Base-by-base conservation (phyloP, 2,888 invertebrate species). In the Acholoe squamosa region DNA sequence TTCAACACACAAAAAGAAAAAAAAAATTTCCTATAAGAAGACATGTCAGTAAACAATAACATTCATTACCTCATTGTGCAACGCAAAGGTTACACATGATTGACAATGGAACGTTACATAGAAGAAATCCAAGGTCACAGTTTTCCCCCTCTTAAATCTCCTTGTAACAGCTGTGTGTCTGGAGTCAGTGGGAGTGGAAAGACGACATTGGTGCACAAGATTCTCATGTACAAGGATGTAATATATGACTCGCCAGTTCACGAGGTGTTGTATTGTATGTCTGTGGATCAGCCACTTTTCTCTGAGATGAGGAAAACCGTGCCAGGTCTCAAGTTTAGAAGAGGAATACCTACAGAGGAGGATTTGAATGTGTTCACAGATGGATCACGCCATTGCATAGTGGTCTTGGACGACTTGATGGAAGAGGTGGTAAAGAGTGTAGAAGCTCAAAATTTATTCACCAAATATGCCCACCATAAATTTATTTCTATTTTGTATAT, bases 141-240 rank as follows among this genome's bases (percentile, higher is more conserved):
- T 25, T 71, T 71, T 16, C 71, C 71, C 7, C 28, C 28, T 14
- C 14, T 71, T 0, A 28, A 28, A 28, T 71, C 71, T 1, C 71
- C 71, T 1, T 71, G 71, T 25, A 71, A 25, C 25, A 28, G 5
- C 14, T 71, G 71, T 28, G 71, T 71, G 1, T 71, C 71, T 7
- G 71, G 71, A 14, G 71, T 71, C 0, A 71, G 71, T 28, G 71
- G 71, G 28, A 71, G 71, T 28, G 71, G 71, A 28, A 71, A 71
- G 16, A 71, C 28, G 5, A 71, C 71, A 5, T 16, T 71, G 71
- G 71, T 71, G 1, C 71, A 71, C 31, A 71, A 28, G 28, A 71
- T 71, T 0, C 14, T 71, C 28, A 71, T 0, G 14, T 5, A 71
- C 14, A 71, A 28, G 25, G 71, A 71, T 28, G 25, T n/a, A 0